Conservation (phyloP, 1,140 invertebrate genomes). For the Lucilia cuprina region DNA sequence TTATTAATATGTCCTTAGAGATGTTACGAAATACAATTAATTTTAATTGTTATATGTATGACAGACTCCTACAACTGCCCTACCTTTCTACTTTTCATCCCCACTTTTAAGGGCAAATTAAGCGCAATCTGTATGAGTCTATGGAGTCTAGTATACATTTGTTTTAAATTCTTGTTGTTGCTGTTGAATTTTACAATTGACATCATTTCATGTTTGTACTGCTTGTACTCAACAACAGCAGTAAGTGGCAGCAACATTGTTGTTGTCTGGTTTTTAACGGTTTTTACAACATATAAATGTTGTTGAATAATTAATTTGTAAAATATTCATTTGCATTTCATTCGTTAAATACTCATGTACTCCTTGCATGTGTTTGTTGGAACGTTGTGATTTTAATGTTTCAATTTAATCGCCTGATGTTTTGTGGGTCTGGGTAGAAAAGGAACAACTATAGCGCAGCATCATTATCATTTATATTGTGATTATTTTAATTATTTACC, state of each 20-base stretch:
- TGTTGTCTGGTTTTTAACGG: background rate
- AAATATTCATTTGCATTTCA: background rate
- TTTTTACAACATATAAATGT: background rate
- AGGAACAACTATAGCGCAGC: too few relatives aligned
- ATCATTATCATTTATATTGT: background rate
- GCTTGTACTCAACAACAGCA: background rate
- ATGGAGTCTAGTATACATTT: background rate
- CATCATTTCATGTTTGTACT: background rate
- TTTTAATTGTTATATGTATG: background rate
- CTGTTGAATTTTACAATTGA: background rate
- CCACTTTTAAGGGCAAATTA: background rate
- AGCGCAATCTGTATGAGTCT: background rate
- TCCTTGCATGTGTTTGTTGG: too few relatives aligned
- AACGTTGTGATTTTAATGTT: background rate
- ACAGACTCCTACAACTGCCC: too few relatives aligned
- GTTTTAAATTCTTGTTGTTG: background rate
- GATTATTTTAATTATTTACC: background rate
- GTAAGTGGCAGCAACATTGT: background rate
- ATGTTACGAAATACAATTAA: slow-evolving; percentile 5
- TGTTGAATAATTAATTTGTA: slow-evolving; percentile 12
- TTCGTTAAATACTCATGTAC: background rate
- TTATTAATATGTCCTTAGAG: slow-evolving; percentile 3
- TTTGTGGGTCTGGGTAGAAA: background rate
- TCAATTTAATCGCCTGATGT: background rate
- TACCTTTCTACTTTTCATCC: too few relatives aligned